Conservation (phyloP, 53 echinoderm and acorn worm species). For the Stichopus horrens region DNA sequence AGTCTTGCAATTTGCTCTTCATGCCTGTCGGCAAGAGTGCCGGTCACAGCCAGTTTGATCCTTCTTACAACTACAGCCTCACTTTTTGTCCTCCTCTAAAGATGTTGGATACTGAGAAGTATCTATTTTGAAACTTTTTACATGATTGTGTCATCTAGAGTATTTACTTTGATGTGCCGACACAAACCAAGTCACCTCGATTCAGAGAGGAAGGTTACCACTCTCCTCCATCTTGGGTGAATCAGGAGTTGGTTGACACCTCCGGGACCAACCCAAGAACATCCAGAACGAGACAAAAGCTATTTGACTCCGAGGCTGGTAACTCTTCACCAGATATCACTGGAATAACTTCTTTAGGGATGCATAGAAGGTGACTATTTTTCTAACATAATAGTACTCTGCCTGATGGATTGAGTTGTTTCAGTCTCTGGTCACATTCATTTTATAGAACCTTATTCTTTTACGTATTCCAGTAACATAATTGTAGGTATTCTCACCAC, state of each 20-base stretch:
- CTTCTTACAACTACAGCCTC: no score
- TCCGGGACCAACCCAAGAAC: constrained; percentile 29
- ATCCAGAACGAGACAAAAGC: constrained; percentile 37
- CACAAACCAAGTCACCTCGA: constrained; percentile 54
- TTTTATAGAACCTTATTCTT: no score
- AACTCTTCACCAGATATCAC: constrained; percentile 19
- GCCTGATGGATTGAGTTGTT: no score
- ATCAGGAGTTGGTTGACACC: constrained; percentile 60
- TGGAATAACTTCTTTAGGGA: constrained; percentile 3
- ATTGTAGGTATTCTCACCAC: no score
- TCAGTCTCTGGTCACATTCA: no score
- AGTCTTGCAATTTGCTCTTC: no score
- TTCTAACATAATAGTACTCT: background rate
- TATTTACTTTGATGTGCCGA: constrained; percentile 94
- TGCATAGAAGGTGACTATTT: background rate
- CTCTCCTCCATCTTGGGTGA: constrained; percentile 82
- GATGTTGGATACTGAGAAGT: no score
- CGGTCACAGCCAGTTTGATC: no score
- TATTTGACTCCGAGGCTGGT: constrained; percentile 19
- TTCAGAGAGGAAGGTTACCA: constrained; percentile 42
- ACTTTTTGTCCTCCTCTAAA: no score
- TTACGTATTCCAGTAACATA: no score
- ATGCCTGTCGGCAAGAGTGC: no score
- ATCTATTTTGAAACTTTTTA: background rate
- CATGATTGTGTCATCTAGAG: background rate